A percentile compares a stretch with the other conserved stretches of the same genome.
phyloP scores from a whole-genome alignment of 2,113 vertebrate species.

The Stigmatopora nigra region DNA sequence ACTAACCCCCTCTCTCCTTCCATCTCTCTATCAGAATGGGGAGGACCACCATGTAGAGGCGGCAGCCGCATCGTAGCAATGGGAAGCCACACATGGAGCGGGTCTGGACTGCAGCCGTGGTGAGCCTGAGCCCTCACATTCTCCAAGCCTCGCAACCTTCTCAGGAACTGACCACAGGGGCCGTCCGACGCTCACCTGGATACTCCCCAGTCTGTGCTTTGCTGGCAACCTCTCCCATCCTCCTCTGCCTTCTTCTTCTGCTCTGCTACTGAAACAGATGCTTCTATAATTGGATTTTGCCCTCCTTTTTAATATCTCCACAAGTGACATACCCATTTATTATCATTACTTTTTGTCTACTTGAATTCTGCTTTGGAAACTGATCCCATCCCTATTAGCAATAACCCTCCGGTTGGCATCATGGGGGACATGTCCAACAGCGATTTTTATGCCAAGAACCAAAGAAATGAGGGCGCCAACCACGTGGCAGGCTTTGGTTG shows the following conservation, averaged over 20 bases:
- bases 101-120: constrained; percentile 86
- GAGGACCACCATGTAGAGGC: constrained; percentile 89
- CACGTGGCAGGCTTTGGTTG: constrained; percentile 87
- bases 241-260: constrained; percentile 43
- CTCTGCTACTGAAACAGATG: constrained; percentile 39
- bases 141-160: constrained; percentile 50
- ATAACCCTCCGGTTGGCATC: constrained; percentile 62
- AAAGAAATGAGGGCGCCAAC: constrained; percentile 84
- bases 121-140: constrained; percentile 68
- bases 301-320: constrained; percentile 19
- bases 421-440: constrained; percentile 99
- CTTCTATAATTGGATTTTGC: constrained; percentile 27
- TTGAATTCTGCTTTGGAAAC: constrained; percentile 46
- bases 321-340: constrained; percentile 21
- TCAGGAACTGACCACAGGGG: constrained; percentile 64
- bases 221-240: constrained; percentile 35
- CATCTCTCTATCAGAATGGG: constrained; percentile 71
- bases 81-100: constrained; percentile 85
- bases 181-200: constrained; percentile 62
- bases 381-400: constrained; percentile 54
- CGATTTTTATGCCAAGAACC: constrained; percentile 99
- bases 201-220: constrained; percentile 50
- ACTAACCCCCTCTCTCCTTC: constrained; percentile 9
- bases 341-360: constrained; percentile 28
- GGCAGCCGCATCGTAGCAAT: constrained; percentile 72